Percentiles rank a stretch among this genome's conserved stretches.
Evolutionary conservation across 2,888 invertebrate genomes (phyloP).

Genomic region (Drosophila diplacantha): DNA sequence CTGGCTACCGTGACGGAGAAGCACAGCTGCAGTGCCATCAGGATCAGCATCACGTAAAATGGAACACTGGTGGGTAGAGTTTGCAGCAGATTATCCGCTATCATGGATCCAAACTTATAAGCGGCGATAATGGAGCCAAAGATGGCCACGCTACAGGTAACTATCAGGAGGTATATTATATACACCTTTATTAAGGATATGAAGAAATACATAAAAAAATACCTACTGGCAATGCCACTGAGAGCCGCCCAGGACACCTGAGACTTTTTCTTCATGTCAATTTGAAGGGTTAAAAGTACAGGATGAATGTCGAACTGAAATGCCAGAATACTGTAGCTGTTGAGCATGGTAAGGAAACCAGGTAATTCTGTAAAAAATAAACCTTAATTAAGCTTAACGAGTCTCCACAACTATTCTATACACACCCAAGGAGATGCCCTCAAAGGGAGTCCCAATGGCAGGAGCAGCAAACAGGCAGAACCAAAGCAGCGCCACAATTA

Average conservation of each 20-base stretch:
- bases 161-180: constrained; percentile 57
- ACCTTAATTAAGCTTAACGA: not conserved
- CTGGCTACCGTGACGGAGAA: constrained; percentile 87
- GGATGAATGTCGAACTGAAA: constrained; percentile 91
- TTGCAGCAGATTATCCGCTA: constrained; percentile 83
- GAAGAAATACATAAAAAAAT: constrained; percentile 9
- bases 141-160: constrained; percentile 82
- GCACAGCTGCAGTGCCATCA: constrained; percentile 87
- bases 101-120: constrained; percentile 82
- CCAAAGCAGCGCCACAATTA: constrained; percentile 84
- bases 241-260: constrained; percentile 86
- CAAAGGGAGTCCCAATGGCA: constrained; percentile 75
- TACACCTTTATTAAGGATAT: too few species aligned
- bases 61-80: constrained; percentile 82
- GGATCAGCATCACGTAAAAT: constrained; percentile 83
- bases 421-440: constrained; percentile 68
- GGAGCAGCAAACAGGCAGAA: constrained; percentile 80
- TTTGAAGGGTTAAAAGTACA: constrained; percentile 91
- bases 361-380: constrained; percentile 74
- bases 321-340: constrained; percentile 83
- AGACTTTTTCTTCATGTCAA: constrained; percentile 90
- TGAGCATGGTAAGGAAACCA: constrained; percentile 79
- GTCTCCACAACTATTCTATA: not conserved
- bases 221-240: constrained; percentile 83
- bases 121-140: constrained; percentile 82